Evolutionary conservation across 1,140 invertebrate genomes (phyloP).

Genomic region (Tetramorium parvispinum): DNA sequence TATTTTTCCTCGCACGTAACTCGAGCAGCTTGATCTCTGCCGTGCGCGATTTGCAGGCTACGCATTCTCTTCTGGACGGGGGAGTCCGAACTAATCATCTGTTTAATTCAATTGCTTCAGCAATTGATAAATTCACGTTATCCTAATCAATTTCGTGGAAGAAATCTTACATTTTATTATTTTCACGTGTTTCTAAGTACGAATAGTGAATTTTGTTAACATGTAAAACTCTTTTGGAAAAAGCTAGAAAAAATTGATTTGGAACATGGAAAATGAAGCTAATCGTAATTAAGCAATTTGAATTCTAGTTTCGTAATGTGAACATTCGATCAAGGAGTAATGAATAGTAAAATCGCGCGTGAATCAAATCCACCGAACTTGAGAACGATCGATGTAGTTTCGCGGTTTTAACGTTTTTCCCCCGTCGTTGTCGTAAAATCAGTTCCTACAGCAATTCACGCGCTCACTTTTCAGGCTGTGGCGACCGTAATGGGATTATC

Average conservation of each 20-base stretch:
- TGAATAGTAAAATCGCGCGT: constrained; percentile 13
- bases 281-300: background rate
- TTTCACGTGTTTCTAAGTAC: background rate
- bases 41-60: background rate
- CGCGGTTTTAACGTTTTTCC: background rate
- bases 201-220: background rate
- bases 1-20: constrained; percentile 31
- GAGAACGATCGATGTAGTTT: constrained; percentile 11
- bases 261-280: background rate
- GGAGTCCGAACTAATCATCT: background rate
- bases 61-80: background rate
- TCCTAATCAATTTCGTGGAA: background rate
- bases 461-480: constrained; percentile 45
- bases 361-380: constrained; percentile 4
- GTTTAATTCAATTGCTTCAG: background rate
- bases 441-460: constrained; percentile 33
- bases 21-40: constrained; percentile 34
- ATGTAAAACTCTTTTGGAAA: background rate
- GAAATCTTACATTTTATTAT: background rate
- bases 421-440: constrained; percentile 4
- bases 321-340: background rate
- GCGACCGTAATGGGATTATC: constrained; percentile 68
- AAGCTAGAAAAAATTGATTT: background rate
- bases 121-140: background rate
- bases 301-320: background rate